Evolutionary conservation across 2,797 vertebrate species (phyloP).

Genomic region (Anguilla anguilla): DNA sequence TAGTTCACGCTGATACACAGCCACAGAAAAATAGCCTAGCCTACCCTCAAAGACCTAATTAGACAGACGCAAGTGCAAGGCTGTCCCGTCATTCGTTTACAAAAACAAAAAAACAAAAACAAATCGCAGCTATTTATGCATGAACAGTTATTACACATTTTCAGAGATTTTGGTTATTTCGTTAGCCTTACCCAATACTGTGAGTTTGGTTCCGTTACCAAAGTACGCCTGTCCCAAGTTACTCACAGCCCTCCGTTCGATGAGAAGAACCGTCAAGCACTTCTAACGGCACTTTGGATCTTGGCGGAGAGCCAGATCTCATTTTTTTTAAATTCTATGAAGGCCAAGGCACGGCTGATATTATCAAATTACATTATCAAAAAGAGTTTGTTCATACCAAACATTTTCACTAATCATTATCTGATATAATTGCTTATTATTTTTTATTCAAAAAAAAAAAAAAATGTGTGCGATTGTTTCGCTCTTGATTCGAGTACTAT

Average conservation of each 20-base stretch:
- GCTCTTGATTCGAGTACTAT: neutral
- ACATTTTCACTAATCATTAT: neutral
- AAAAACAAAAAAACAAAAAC: no score
- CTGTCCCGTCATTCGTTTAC: neutral
- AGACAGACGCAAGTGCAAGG: neutral
- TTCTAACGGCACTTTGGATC: conserved; percentile 25
- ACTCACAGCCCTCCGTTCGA: conserved; percentile 58
- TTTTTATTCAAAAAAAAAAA: neutral
- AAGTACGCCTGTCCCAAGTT: conserved; percentile 55
- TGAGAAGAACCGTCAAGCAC: conserved; percentile 41
- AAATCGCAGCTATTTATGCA: neutral
- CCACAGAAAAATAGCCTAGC: conserved; percentile 45
- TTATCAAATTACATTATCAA: neutral
- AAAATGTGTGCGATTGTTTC: no score
- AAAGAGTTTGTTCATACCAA: neutral
- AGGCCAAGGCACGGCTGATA: neutral
- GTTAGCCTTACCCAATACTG: conserved; percentile 69
- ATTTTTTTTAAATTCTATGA: neutral
- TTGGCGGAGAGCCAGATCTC: conserved; percentile 39
- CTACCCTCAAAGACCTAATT: neutral
- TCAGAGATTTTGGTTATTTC: neutral
- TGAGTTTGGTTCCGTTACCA: conserved; percentile 72
- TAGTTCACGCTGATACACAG: conserved; percentile 55
- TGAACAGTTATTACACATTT: neutral
- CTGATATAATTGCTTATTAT: neutral